phyloP scores from a whole-genome alignment of 2,888 invertebrate species.

The Xestia c-nigrum region DNA sequence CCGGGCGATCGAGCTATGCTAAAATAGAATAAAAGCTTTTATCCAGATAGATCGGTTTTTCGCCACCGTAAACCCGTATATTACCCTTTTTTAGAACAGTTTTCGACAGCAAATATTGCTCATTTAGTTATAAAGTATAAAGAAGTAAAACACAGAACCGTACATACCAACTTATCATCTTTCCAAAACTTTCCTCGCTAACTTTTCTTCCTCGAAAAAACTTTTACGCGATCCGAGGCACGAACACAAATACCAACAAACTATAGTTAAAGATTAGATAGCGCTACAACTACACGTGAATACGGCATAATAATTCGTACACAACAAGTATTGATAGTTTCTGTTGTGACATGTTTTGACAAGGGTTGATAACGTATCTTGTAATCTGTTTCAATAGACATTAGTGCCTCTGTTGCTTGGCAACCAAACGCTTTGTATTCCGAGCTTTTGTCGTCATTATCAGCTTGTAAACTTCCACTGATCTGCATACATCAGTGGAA shows the following conservation, averaged over 20 bases:
- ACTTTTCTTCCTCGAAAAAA: constrained; percentile 25
- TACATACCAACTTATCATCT: constrained; percentile 33
- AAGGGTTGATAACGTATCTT: constrained; percentile 45
- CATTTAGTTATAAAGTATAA: not conserved
- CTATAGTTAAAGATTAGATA: constrained; percentile 24
- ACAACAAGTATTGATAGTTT: constrained; percentile 32
- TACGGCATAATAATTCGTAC: not conserved
- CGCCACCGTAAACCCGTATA: too few relatives aligned
- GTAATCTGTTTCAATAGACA: constrained; percentile 43
- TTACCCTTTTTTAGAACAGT: not conserved
- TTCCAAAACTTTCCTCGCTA: constrained; percentile 19
- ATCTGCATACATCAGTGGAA: too few relatives aligned
- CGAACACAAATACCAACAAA: constrained; percentile 24
- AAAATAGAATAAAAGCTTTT: too few relatives aligned
- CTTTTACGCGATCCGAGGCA: constrained; percentile 13
- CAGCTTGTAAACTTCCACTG: not conserved
- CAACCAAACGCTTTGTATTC: constrained; percentile 20
- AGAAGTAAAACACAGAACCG: not conserved
- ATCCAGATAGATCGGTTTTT: too few relatives aligned
- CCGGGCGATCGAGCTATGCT: too few relatives aligned
- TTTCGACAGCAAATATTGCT: not conserved
- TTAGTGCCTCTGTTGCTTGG: constrained; percentile 34
- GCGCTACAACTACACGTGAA: not conserved
- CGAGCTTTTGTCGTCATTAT: not conserved
- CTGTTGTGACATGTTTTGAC: constrained; percentile 25